Conservation (phyloP, 1,140 invertebrate species). For the Leptoteleia sp. region DNA sequence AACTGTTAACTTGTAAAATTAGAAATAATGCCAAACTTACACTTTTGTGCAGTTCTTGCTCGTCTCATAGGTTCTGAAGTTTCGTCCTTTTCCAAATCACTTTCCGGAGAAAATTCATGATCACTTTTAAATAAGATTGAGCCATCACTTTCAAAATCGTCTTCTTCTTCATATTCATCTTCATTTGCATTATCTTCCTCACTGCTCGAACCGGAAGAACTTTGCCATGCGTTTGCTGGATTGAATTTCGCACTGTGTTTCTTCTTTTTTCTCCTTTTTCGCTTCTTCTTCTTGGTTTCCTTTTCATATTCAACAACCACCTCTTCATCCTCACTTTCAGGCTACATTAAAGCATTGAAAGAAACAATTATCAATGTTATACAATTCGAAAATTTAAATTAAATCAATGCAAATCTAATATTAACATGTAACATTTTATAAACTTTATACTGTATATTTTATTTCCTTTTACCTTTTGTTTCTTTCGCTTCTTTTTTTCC, state of each 20-base stretch:
- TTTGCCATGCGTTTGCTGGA: constrained; percentile 85
- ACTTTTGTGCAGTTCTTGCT: constrained; percentile 86
- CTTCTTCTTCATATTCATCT: constrained; percentile 85
- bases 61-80: constrained; percentile 83
- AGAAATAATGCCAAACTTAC: constrained; percentile 59
- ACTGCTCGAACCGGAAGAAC: constrained; percentile 85
- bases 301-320: constrained; percentile 75
- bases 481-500: constrained; percentile 76
- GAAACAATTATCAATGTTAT: too few species aligned
- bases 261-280: constrained; percentile 83
- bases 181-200: constrained; percentile 83
- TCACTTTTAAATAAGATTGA: constrained; percentile 89
- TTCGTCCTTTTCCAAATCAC: constrained; percentile 84
- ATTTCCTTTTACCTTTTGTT: constrained; percentile 70
- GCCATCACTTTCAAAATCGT: constrained; percentile 84
- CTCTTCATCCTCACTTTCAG: constrained; percentile 76
- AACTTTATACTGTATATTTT: too few species aligned
- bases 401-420: too few species aligned
- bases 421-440: too few species aligned
- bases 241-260: constrained; percentile 82
- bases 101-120: constrained; percentile 94
- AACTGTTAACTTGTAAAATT: neutral
- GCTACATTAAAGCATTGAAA: constrained; percentile 52
- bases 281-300: constrained; percentile 81
- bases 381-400: too few species aligned